Conservation (phyloP, 2,888 invertebrate genomes). For the Amaurobius ferox region DNA sequence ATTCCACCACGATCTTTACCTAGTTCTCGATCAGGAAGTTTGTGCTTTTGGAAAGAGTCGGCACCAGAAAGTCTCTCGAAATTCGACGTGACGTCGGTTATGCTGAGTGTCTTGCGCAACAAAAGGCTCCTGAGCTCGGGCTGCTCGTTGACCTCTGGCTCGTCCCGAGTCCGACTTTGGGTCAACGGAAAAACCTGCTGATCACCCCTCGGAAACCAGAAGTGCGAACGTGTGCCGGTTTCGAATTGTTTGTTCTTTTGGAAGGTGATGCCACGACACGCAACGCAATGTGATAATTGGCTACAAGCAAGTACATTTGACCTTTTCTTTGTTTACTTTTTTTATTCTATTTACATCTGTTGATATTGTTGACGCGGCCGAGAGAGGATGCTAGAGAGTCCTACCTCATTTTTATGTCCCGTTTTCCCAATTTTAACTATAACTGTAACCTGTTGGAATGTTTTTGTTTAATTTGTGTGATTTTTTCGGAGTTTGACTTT, state of each 20-base stretch:
- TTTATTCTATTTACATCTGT: conserved; percentile 13
- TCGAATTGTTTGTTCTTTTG: conserved; percentile 11
- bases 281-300: conserved; percentile 50
- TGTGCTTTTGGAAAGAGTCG: not conserved
- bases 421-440: too few relatives aligned
- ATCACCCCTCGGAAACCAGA: not conserved
- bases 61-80: too few relatives aligned
- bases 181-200: conserved; percentile 43
- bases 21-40: conserved; percentile 49
- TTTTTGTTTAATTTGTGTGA: too few relatives aligned
- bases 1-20: conserved; percentile 15
- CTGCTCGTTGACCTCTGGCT: conserved; percentile 40
- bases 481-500: too few relatives aligned
- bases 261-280: conserved; percentile 36
- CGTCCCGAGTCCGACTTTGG: conserved; percentile 35
- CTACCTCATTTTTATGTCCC: not conserved
- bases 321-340: conserved; percentile 8
- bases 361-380: not conserved
- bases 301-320: conserved; percentile 45
- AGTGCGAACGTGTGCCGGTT: conserved; percentile 29
- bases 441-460: too few relatives aligned
- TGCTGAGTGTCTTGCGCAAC: conserved; percentile 23
- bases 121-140: not conserved
- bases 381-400: not conserved
- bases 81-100: not conserved